A percentile compares a stretch with the other conserved stretches of the same genome.
phyloP scores from a whole-genome alignment of 2,113 vertebrate genomes.

The Phaethornis superciliosus region DNA sequence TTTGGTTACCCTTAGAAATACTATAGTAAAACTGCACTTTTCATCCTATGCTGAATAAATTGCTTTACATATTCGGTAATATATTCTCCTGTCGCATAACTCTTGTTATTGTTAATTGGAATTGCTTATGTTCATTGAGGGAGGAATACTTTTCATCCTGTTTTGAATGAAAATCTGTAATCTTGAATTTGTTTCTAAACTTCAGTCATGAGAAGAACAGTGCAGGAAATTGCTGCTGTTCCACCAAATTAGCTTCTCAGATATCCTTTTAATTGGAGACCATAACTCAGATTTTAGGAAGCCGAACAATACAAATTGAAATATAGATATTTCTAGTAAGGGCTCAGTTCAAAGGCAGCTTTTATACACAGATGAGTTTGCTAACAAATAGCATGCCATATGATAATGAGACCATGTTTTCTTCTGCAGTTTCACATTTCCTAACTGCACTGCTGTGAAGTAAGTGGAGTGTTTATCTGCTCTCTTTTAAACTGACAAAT shows the following conservation, averaged over 20 bases:
- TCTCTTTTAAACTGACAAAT: constrained; percentile 59
- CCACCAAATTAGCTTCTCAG: constrained; percentile 79
- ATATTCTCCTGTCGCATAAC: constrained; percentile 64
- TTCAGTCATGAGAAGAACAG: constrained; percentile 72
- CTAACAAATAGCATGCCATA: constrained; percentile 74
- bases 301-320: constrained; percentile 78
- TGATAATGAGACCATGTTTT: constrained; percentile 76
- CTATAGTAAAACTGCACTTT: background rate
- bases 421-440: constrained; percentile 72
- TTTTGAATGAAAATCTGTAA: constrained; percentile 69
- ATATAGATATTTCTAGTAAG: constrained; percentile 76
- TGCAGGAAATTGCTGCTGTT: constrained; percentile 77
- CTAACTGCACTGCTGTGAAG: constrained; percentile 73
- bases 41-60: constrained; percentile 32
- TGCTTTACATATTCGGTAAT: constrained; percentile 46
- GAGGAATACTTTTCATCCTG: constrained; percentile 69
- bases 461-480: constrained; percentile 71
- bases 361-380: constrained; percentile 69
- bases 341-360: constrained; percentile 66
- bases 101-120: constrained; percentile 72
- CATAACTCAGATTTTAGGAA: constrained; percentile 76
- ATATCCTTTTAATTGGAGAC: constrained; percentile 82
- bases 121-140: constrained; percentile 71
- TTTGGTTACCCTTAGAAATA: constrained; percentile 6
- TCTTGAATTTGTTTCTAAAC: constrained; percentile 79